phyloP scores from a whole-genome alignment of 1,140 invertebrate genomes.

The Leptestheria dahalacensis region DNA sequence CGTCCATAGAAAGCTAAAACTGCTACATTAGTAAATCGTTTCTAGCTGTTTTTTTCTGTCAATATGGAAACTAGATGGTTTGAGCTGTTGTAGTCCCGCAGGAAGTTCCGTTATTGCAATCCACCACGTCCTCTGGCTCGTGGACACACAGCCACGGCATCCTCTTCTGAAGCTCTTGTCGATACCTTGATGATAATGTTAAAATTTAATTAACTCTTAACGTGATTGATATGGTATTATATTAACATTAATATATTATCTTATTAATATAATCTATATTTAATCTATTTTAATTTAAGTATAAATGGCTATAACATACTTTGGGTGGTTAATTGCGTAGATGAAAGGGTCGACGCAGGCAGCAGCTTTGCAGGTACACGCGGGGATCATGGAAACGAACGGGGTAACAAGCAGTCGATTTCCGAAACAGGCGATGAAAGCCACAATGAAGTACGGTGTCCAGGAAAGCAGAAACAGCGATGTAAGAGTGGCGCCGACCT shows the following conservation, averaged over 20 bases:
- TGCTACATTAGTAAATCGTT: too few species aligned
- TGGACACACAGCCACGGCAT: conserved; percentile 52
- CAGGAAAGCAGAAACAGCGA: conserved; percentile 24
- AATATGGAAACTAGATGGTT: not conserved
- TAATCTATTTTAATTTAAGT: not conserved
- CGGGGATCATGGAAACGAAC: conserved; percentile 23
- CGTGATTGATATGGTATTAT: too few species aligned
- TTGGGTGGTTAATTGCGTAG: conserved; percentile 23
- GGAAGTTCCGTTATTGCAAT: not conserved
- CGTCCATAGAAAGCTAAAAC: too few species aligned
- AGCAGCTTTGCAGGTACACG: conserved; percentile 23
- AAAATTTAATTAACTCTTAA: not conserved
- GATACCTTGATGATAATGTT: conserved; percentile 18
- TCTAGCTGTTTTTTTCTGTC: too few species aligned
- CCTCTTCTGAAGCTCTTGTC: conserved; percentile 46
- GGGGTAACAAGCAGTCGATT: conserved; percentile 20
- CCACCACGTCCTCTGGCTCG: conserved; percentile 27
- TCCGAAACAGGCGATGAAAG: conserved; percentile 26
- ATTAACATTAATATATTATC: not conserved
- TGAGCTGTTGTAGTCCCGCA: not conserved
- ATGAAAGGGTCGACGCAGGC: conserved; percentile 25
- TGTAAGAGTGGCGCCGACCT: conserved; percentile 22
- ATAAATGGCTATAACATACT: conserved; percentile 16
- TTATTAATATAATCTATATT: not conserved
- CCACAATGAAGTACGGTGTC: conserved; percentile 24